phyloP scores from a whole-genome alignment of 1,140 invertebrate genomes.

The Helicoverpa zea region DNA sequence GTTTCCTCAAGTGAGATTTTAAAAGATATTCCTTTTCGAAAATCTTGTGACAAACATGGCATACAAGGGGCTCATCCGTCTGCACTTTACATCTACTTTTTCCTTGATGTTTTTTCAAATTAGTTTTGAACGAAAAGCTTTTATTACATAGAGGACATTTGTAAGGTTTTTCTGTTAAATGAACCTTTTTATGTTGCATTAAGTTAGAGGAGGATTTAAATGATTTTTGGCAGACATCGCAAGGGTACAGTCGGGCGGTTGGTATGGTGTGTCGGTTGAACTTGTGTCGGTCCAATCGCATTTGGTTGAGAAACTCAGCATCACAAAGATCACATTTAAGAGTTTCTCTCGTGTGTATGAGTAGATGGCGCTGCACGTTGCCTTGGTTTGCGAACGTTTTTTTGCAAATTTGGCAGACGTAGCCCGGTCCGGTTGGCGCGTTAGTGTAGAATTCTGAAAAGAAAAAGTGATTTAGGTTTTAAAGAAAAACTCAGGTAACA shows the following conservation, averaged over 20 bases:
- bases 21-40: constrained; percentile 68
- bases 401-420: constrained; percentile 60
- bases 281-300: constrained; percentile 60
- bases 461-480: too few relatives aligned
- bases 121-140: constrained; percentile 61
- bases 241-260: constrained; percentile 25
- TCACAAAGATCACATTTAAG: constrained; percentile 61
- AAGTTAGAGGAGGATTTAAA: constrained; percentile 66
- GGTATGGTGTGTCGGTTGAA: constrained; percentile 44
- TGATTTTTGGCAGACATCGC: constrained; percentile 62
- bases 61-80: constrained; percentile 53
- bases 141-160: constrained; percentile 61
- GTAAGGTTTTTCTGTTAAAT: constrained; percentile 60
- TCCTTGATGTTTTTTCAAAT: constrained; percentile 63
- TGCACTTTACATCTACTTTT: constrained; percentile 58
- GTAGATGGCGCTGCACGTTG: constrained; percentile 62
- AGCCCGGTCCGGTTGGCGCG: background rate
- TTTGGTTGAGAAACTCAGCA: constrained; percentile 54
- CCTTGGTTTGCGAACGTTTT: constrained; percentile 61
- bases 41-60: constrained; percentile 66
- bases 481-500: background rate
- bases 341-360: constrained; percentile 58
- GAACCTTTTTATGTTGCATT: constrained; percentile 63
- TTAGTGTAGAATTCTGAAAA: background rate
- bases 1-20: constrained; percentile 66